A percentile compares a stretch with the other conserved stretches of the same genome.
Conservation (phyloP, 2,113 vertebrate genomes). For the Shinisaurus crocodilurus region DNA sequence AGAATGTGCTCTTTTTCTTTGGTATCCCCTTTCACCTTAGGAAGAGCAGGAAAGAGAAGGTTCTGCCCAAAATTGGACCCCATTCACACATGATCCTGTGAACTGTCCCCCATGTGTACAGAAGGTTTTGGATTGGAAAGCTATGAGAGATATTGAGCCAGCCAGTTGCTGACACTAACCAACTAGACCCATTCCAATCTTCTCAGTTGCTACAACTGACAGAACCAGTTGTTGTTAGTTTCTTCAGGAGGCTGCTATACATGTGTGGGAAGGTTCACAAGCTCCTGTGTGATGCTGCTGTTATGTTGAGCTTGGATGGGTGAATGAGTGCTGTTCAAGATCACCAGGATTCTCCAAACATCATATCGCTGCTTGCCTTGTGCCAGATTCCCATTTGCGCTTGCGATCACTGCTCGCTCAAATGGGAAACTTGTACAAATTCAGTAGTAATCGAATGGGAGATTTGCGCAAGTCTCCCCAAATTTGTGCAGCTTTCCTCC, state of each 20-base stretch:
- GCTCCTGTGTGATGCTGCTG: background rate
- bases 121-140: background rate
- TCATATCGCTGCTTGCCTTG: too few species aligned
- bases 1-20: background rate
- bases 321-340: too few species aligned
- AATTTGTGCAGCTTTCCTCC: too few species aligned
- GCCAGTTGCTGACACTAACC: background rate
- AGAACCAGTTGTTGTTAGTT: background rate
- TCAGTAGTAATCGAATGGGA: too few species aligned
- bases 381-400: too few species aligned
- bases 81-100: background rate
- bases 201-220: background rate
- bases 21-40: accelerated
- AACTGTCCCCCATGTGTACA: background rate
- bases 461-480: too few species aligned
- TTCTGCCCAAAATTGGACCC: background rate
- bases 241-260: background rate
- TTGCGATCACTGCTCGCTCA: too few species aligned
- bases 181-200: background rate
- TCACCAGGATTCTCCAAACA: too few species aligned
- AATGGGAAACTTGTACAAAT: too few species aligned
- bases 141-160: background rate
- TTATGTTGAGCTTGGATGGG: too few species aligned
- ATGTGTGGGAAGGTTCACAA: background rate
- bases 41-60: background rate